A percentile compares a stretch with the other conserved stretches of the same genome.
Evolutionary conservation across 2,888 invertebrate species (phyloP).

Genomic region (Hetaerina titia): DNA sequence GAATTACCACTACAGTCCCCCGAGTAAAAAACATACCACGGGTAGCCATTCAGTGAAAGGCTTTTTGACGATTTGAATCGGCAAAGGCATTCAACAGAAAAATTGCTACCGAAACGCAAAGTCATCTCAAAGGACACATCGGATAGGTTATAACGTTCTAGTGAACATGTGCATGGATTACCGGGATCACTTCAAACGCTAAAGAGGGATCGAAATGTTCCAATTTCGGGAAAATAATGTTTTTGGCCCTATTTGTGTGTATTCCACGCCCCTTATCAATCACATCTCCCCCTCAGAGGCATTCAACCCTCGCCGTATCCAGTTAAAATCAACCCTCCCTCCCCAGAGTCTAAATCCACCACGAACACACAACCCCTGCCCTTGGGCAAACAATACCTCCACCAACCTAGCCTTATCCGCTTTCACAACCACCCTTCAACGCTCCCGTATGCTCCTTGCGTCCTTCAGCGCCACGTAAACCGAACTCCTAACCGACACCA

Average conservation of each 20-base stretch:
- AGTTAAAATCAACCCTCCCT: neutral
- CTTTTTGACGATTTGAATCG: neutral
- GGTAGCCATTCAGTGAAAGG: neutral
- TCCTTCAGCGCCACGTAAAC: neutral
- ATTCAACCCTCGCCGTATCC: neutral
- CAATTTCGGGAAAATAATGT: constrained; percentile 8
- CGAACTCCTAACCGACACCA: neutral
- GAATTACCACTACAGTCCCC: too few species aligned
- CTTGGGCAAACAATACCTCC: neutral
- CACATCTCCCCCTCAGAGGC: neutral
- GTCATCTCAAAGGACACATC: constrained; percentile 4
- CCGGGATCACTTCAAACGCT: neutral
- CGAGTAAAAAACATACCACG: neutral
- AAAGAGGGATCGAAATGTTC: neutral
- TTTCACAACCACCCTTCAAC: neutral
- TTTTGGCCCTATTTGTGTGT: neutral
- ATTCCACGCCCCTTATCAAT: constrained; percentile 17
- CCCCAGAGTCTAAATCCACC: neutral
- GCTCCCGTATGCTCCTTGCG: neutral
- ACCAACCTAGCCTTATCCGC: neutral
- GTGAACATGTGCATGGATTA: neutral
- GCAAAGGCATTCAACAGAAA: neutral
- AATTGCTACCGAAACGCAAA: neutral
- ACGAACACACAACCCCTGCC: neutral
- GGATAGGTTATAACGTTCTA: neutral